Percentiles rank a stretch among this genome's conserved stretches.
Evolutionary conservation across 92 coral and sea anemone species (phyloP).

Genomic region (Palythoa caribaeorum): DNA sequence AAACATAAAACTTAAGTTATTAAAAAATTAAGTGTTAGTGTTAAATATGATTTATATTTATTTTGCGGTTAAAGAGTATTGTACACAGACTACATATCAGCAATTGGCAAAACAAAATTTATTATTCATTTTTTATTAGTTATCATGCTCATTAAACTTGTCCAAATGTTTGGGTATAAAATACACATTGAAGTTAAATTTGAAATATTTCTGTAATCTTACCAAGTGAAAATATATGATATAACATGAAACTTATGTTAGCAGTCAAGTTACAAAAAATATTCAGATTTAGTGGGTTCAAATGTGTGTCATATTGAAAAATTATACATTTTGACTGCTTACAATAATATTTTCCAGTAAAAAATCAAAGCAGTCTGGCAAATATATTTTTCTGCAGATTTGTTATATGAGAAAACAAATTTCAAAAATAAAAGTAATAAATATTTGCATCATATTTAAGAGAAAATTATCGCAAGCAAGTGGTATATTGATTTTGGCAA

Average conservation of each 20-base stretch:
- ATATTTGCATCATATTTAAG: neutral
- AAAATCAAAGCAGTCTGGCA: constrained; percentile 10
- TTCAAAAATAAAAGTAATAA: neutral
- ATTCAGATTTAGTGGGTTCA: neutral
- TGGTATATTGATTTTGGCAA: neutral
- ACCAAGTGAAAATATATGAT: neutral
- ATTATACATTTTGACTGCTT: constrained; percentile 1
- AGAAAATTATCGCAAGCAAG: neutral
- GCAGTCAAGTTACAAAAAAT: constrained; percentile 7
- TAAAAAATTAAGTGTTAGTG: neutral
- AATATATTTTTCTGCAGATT: constrained; percentile 5
- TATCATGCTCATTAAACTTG: neutral
- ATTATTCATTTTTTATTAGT: neutral
- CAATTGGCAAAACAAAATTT: neutral
- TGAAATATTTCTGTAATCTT: neutral
- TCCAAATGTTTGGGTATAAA: neutral
- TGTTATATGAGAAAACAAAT: neutral
- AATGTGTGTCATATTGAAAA: neutral
- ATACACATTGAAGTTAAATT: neutral
- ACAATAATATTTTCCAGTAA: neutral
- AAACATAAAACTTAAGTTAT: neutral
- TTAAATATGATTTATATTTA: too few relatives aligned
- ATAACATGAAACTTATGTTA: neutral
- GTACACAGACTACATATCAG: neutral
- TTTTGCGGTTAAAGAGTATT: neutral